A percentile compares a stretch with the other conserved stretches of the same genome.
Evolutionary conservation across 1,140 invertebrate species (phyloP).

Genomic region (Neotoxoptera formosana): DNA sequence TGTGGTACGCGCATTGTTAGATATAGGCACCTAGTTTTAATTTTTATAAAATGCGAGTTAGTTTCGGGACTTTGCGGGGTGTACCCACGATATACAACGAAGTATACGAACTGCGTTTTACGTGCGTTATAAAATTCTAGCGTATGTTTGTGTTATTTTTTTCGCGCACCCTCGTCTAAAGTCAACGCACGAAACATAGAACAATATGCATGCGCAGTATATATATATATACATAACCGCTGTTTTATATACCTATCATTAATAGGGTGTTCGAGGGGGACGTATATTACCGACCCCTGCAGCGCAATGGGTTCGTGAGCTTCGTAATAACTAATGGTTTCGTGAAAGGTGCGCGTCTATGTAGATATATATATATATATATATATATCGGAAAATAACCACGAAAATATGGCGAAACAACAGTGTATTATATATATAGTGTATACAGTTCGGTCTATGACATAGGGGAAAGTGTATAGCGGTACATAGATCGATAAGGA

Average conservation of each 20-base stretch:
- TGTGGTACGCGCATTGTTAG: background rate
- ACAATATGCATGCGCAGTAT: background rate
- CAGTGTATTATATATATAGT: background rate
- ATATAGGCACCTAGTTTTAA: background rate
- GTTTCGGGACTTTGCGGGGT: background rate
- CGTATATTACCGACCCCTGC: constrained; percentile 33
- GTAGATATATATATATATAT: background rate
- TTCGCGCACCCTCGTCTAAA: constrained; percentile 24
- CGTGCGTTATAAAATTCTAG: background rate
- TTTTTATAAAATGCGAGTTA: background rate
- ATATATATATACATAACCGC: background rate
- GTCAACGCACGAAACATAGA: constrained; percentile 24
- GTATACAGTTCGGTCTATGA: background rate
- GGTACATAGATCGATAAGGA: constrained; percentile 35
- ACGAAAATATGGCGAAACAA: constrained; percentile 54
- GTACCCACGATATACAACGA: background rate
- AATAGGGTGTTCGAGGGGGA: constrained; percentile 50
- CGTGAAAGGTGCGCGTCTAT: constrained; percentile 45
- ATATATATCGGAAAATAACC: constrained; percentile 12
- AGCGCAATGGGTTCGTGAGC: constrained; percentile 48
- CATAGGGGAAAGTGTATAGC: constrained; percentile 3
- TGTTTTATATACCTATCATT: constrained; percentile 48
- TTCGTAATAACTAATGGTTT: constrained; percentile 58
- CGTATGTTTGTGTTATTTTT: background rate
- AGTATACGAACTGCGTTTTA: background rate